Conservation (phyloP, 2,888 invertebrate genomes). For the Sipunculus nudus region DNA sequence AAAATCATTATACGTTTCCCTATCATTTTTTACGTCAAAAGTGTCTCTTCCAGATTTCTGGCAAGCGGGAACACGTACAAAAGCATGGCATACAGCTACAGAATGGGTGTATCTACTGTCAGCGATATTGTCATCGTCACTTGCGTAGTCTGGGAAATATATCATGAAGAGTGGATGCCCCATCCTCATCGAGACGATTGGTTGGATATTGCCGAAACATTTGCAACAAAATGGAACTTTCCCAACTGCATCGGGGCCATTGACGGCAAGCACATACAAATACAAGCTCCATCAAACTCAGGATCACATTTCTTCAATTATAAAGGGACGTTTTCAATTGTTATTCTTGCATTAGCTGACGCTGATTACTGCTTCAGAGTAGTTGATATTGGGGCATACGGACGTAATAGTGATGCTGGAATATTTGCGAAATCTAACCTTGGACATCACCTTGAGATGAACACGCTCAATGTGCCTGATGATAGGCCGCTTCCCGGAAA, state of each 20-base stretch:
- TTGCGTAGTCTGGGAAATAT: no score
- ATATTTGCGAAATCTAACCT: constrained; percentile 9
- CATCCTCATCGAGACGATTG: no score
- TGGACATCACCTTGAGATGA: not conserved
- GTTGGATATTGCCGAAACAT: not conserved
- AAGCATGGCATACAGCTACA: not conserved
- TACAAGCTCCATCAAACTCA: not conserved
- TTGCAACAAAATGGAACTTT: constrained; percentile 1
- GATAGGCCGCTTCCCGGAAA: not conserved
- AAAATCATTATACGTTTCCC: no score
- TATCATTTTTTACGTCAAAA: no score
- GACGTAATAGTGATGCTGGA: constrained; percentile 11
- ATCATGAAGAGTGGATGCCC: no score
- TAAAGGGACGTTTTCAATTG: no score
- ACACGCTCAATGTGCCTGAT: not conserved
- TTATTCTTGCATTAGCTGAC: constrained; percentile 6
- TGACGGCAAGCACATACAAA: constrained; percentile 7
- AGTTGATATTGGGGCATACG: constrained; percentile 13
- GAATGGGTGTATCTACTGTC: no score
- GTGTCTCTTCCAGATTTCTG: constrained; percentile 2
- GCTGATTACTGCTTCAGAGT: not conserved
- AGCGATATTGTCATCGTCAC: no score
- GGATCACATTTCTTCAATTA: constrained; percentile 1
- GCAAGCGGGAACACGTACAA: constrained; percentile 1
- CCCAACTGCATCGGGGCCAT: constrained; percentile 7